Conservation (phyloP, 2,113 vertebrate species). For the Herpetotheres cachinnans region DNA sequence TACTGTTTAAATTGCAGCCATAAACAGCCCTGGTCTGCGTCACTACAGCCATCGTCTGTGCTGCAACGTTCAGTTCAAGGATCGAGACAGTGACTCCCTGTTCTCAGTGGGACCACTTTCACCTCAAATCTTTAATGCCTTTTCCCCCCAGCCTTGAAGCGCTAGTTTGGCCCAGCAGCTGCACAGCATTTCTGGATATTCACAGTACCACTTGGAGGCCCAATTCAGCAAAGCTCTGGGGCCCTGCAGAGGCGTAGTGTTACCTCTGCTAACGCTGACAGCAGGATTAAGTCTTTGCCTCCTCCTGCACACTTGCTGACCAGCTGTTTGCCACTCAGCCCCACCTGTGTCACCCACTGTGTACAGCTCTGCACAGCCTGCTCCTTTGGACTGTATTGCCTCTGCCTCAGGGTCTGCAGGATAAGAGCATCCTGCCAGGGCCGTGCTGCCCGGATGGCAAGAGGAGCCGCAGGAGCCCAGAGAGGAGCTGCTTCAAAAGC, state of each 20-base stretch:
- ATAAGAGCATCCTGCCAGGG: no score
- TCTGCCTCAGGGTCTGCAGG: background rate
- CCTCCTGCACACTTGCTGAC: background rate
- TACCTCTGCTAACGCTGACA: background rate
- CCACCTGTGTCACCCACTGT: accelerated
- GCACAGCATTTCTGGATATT: background rate
- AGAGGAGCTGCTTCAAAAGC: background rate
- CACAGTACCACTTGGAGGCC: background rate
- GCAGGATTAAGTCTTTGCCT: background rate
- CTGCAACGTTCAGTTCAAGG: background rate
- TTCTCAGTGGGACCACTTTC: background rate
- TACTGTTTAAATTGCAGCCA: background rate
- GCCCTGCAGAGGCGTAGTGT: background rate
- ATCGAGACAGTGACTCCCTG: background rate
- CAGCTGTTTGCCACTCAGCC: background rate
- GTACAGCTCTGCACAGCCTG: no score
- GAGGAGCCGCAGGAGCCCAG: background rate
- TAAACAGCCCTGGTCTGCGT: background rate
- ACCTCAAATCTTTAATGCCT: background rate
- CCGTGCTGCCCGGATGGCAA: background rate
- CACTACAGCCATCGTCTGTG: background rate
- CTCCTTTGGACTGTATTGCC: background rate
- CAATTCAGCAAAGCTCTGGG: no score
- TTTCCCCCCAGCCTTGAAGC: background rate
- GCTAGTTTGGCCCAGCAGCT: background rate